These are phyloP conservation scores for Sebastes jordani DNA, from an alignment of 2,797 vertebrate genomes.

Conservation along the genomic window DNA sequence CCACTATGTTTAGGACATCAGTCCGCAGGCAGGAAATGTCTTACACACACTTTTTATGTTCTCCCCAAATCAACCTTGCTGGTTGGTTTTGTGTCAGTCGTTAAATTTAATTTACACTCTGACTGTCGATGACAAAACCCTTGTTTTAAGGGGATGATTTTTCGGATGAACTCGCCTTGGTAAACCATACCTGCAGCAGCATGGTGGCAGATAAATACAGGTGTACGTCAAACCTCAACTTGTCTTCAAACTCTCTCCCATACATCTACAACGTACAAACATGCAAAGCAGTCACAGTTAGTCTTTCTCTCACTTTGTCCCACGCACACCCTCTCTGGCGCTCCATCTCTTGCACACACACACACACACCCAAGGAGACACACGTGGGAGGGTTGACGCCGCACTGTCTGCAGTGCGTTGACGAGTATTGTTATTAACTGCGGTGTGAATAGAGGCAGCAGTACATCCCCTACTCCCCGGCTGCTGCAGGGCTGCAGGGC, in stretches of 20 bases:
- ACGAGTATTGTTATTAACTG: slow-evolving; percentile 83
- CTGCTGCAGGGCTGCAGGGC: slow-evolving; percentile 78
- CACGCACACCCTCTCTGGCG: slow-evolving; percentile 28
- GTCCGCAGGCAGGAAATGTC: background rate
- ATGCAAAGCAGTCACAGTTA: slow-evolving; percentile 8
- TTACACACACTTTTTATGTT: background rate
- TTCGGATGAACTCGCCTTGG: background rate
- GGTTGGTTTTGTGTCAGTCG: background rate
- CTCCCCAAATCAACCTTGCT: background rate
- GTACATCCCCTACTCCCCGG: slow-evolving; percentile 71
- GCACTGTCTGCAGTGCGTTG: slow-evolving; percentile 73
- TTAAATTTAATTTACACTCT: background rate
- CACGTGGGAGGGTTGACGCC: slow-evolving; percentile 80
- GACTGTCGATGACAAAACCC: background rate
- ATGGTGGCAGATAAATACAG: background rate
- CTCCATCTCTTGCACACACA: background rate
- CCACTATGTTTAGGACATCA: background rate
- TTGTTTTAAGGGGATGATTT: background rate
- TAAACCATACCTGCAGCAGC: background rate
- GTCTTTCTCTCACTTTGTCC: slow-evolving; percentile 31
- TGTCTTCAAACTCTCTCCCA: background rate
- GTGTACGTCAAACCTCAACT: slow-evolving; percentile 2
- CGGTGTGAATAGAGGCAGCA: slow-evolving; percentile 77
- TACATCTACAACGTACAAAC: background rate
- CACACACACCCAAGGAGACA: slow-evolving; percentile 56